These are phyloP conservation scores for Calephelis virginiensis DNA, from an alignment of 1,140 invertebrate species.

Conservation along the genomic window DNA sequence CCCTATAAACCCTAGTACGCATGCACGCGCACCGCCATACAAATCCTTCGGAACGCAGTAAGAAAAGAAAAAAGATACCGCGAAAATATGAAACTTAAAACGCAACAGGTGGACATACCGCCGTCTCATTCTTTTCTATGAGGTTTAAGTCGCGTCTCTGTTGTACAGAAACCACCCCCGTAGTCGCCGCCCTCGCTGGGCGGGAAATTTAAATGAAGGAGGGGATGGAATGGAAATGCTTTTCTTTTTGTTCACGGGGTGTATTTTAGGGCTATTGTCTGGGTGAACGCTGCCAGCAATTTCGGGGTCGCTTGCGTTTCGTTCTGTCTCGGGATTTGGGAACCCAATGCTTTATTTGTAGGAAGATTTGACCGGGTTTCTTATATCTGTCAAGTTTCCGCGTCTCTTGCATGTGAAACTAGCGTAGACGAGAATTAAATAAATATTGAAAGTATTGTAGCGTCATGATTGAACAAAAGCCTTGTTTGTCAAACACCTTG, in stretches of 20 bases:
- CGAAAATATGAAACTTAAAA: slow-evolving; percentile 65
- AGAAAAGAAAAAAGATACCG: slow-evolving; percentile 71
- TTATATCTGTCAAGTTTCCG: not conserved
- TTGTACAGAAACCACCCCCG: slow-evolving; percentile 70
- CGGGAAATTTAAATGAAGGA: slow-evolving; percentile 72
- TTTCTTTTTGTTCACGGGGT: slow-evolving; percentile 75
- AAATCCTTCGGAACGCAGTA: slow-evolving; percentile 57
- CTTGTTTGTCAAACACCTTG: no score
- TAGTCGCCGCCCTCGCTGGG: slow-evolving; percentile 66
- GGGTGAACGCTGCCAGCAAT: slow-evolving; percentile 74
- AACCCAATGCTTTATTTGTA: slow-evolving; percentile 59
- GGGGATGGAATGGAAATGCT: slow-evolving; percentile 69
- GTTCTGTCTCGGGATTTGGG: slow-evolving; percentile 56
- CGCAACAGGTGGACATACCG: slow-evolving; percentile 74
- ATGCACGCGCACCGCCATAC: slow-evolving; percentile 61
- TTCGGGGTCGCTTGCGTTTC: slow-evolving; percentile 71
- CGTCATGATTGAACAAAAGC: no score
- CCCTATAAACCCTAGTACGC: slow-evolving; percentile 46
- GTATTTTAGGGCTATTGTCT: slow-evolving; percentile 72
- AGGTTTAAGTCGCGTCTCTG: slow-evolving; percentile 62
- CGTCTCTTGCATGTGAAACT: no score
- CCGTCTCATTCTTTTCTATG: slow-evolving; percentile 76
- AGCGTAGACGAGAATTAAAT: no score
- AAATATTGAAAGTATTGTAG: no score
- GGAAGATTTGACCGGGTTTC: slow-evolving; percentile 45